These are phyloP conservation scores for Prunella strophiata DNA, from an alignment of 2,797 vertebrate species.

Conservation along the genomic window DNA sequence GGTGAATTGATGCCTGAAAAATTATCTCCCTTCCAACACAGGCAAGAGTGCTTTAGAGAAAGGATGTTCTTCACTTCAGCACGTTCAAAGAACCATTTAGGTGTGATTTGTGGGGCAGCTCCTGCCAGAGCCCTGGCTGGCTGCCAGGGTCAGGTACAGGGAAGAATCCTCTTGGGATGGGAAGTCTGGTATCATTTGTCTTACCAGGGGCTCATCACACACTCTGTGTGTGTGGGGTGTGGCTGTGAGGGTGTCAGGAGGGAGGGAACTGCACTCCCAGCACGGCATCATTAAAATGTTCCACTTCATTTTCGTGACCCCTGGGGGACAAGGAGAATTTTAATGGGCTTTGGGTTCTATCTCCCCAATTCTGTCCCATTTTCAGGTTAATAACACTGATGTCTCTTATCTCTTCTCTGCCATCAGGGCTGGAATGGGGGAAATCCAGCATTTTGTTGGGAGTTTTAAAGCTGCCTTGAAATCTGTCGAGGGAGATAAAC, in stretches of 20 bases:
- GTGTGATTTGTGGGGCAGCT: background rate
- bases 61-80: background rate
- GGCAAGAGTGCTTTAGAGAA: background rate
- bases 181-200: background rate
- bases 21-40: background rate
- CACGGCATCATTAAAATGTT: background rate
- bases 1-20: background rate
- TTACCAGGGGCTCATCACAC: background rate
- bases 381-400: slow-evolving; percentile 43
- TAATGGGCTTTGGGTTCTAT: slow-evolving; percentile 10
- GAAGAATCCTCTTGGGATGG: background rate
- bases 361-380: background rate
- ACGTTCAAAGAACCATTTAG: background rate
- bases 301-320: background rate
- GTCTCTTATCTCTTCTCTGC: background rate
- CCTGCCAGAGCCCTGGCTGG: background rate
- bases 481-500: slow-evolving; percentile 59
- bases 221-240: background rate
- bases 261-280: background rate
- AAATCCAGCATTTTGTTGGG: slow-evolving; percentile 41
- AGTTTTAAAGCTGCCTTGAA: slow-evolving; percentile 57
- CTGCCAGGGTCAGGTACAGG: background rate
- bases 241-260: background rate
- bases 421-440: slow-evolving; percentile 45
- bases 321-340: slow-evolving; percentile 19